Percentiles rank a stretch among this genome's conserved stretches.
Evolutionary conservation across 2,113 vertebrate genomes (phyloP).

Genomic region (Vulpes lagopus): DNA sequence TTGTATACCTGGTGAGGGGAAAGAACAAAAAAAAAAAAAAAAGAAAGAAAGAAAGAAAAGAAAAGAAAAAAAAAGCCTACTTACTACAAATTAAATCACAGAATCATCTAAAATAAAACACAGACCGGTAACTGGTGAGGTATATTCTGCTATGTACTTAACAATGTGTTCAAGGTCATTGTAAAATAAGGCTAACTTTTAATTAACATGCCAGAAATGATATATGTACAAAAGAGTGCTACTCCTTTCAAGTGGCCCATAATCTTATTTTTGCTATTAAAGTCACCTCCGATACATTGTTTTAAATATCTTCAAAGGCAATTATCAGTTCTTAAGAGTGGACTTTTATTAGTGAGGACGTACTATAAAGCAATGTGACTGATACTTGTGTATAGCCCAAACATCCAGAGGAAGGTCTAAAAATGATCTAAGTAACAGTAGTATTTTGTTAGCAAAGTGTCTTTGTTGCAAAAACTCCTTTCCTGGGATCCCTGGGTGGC

Average conservation of each 20-base stretch:
- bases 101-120: background rate
- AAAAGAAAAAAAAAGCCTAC: background rate
- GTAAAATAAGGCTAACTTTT: slow-evolving; percentile 46
- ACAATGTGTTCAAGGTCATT: background rate
- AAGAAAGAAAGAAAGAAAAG: background rate
- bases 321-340: background rate
- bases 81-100: slow-evolving; percentile 49
- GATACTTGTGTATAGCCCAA: background rate
- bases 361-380: background rate
- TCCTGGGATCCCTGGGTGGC: background rate
- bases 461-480: background rate
- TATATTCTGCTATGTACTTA: background rate
- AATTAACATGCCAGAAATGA: background rate
- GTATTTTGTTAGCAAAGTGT: background rate
- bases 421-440: background rate
- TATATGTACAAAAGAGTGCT: background rate
- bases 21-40: background rate
- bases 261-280: slow-evolving; percentile 50
- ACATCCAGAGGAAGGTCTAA: slow-evolving; percentile 42
- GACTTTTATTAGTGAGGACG: slow-evolving; percentile 5
- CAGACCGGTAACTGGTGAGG: background rate
- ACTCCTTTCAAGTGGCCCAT: background rate
- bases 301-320: slow-evolving; percentile 56
- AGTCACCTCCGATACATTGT: background rate
- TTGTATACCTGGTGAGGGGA: slow-evolving; percentile 93